Base-by-base conservation (phyloP, 30 jellyfish, hydroid and myxozoan genomes). In the Catostylus mosaicus region DNA sequence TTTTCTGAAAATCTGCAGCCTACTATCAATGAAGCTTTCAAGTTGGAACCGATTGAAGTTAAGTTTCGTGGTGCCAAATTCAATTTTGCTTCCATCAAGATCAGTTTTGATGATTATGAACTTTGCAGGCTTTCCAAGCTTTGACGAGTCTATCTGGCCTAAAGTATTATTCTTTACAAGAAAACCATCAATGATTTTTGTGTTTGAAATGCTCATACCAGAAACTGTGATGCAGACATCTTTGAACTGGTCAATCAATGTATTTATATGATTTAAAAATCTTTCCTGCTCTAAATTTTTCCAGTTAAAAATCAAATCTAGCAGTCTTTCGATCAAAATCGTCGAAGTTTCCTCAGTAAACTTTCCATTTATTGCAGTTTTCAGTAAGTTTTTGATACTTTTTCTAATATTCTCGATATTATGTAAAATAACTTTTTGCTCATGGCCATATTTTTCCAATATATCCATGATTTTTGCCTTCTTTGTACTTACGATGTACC, bases 341-440 rank as follows among this genome's bases (percentile, higher is more conserved):
- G 43, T 30, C 47, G 40, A 68, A 51, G 31, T 51, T 8, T 71
- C 72, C 33, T 76, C 80, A 10, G 78, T 30, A 52, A 52, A 38
- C 36, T 70, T 82, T 14, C 92, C 92, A 27, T 54, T 35, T 27
- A 82, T 22, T 29, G 80, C 71, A 26, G 92, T 82, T 35, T 56
- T 56, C 1, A 62, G 40, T 20, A 82, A 16, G 38, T 60, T 33
- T 35, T n/a, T 82, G 33, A 57, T 18, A 50, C 54, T 4, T 0
- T 8, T 69, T 4, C 43, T 37, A 22, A 36, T 27, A 30, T 81
- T 61, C 4, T 63, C 72, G 3, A 6, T 30, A 29, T 36, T 36
- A 11, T 36, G 59, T 22, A 24, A 27, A 24, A 1, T 30, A 30
- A 60, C 1, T 7, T 5, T 43, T 22, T 32, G 35, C 7, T 3